These are phyloP conservation scores for Turnix velox DNA, from an alignment of 2,113 vertebrate genomes.

Conservation along the genomic window DNA sequence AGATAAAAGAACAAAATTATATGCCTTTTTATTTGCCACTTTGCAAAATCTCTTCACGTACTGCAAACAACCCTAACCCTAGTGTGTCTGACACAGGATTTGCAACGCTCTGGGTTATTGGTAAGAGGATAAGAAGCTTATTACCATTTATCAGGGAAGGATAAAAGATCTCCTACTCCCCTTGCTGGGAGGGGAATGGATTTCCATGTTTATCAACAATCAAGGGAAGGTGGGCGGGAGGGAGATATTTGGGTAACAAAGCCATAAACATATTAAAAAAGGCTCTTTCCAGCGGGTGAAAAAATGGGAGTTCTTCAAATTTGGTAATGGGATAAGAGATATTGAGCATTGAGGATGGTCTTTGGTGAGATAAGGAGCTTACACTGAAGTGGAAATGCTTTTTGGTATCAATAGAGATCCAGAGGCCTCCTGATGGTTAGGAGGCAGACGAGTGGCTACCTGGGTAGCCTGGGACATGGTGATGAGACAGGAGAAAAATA, in stretches of 20 bases:
- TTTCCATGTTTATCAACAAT: constrained; percentile 8
- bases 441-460: not conserved
- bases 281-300: not conserved
- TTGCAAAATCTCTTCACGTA: constrained; percentile 32
- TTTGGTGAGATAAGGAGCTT: constrained; percentile 25
- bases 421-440: not conserved
- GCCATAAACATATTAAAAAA: not conserved
- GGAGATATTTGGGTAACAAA: not conserved
- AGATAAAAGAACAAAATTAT: constrained; percentile 27
- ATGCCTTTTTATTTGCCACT: constrained; percentile 31
- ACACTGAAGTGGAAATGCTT: not conserved
- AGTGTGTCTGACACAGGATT: constrained; percentile 50
- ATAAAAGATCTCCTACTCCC: constrained; percentile 16
- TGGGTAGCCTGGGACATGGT: not conserved
- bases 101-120: not conserved
- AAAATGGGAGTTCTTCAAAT: not conserved
- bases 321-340: constrained; percentile 7
- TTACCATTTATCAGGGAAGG: constrained; percentile 5
- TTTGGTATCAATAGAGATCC: not conserved
- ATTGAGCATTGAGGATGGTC: fast-evolving
- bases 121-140: constrained; percentile 62
- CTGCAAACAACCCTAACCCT: constrained; percentile 49
- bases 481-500: not conserved
- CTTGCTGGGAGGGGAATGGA: constrained; percentile 4
- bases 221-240: not conserved